Percentiles rank a stretch among this genome's conserved stretches.
Evolutionary conservation across 2,797 vertebrate genomes (phyloP).

Genomic region (Lacerta viridis): DNA sequence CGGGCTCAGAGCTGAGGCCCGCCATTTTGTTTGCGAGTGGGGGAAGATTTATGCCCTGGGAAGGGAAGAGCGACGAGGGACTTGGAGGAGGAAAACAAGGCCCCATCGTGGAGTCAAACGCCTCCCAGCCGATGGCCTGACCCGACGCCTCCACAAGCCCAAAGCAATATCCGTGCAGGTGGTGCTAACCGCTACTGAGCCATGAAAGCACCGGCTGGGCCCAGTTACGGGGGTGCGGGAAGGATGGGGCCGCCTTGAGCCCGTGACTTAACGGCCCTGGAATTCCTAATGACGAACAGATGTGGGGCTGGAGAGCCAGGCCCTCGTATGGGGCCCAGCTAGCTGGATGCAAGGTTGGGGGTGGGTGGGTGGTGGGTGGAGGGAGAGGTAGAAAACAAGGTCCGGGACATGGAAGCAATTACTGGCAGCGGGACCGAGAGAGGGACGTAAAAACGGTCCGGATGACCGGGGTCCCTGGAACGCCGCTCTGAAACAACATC

Average conservation of each 20-base stretch:
- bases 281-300: constrained; percentile 47
- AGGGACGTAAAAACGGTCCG: background rate
- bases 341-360: background rate
- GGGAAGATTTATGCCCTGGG: background rate
- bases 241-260: background rate
- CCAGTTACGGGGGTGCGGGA: background rate
- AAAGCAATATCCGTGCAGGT: constrained; percentile 19
- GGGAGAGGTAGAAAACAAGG: background rate
- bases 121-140: background rate
- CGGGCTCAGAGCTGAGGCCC: background rate
- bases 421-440: background rate
- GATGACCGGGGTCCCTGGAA: background rate
- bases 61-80: background rate
- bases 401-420: constrained; percentile 28
- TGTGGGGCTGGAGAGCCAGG: constrained; percentile 16
- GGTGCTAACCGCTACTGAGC: constrained; percentile 32
- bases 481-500: background rate
- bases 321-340: background rate
- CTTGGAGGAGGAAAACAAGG: background rate
- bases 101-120: rapidly evolving
- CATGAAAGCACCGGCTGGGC: constrained; percentile 32
- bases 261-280: constrained; percentile 21
- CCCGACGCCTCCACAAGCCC: constrained; percentile 17
- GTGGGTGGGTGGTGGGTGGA: background rate
- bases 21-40: background rate